Base-by-base conservation (phyloP, 2,797 vertebrate genomes). In the Ataeniobius toweri region DNA sequence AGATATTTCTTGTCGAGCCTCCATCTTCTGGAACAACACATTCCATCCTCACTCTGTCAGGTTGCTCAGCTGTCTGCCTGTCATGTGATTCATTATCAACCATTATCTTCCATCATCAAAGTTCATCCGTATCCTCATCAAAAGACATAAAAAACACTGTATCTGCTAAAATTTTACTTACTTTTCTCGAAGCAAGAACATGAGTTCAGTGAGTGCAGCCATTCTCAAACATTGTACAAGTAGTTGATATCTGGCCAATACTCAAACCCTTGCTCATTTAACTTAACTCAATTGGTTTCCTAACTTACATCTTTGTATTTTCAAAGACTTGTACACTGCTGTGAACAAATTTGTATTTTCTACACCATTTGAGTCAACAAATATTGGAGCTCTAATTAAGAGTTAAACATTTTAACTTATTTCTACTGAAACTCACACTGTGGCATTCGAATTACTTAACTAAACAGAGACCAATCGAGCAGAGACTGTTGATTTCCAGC, bases 401-500 rank as follows among this genome's bases (percentile, higher is more conserved):
- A 79, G 56, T 3, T 22, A 77, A 22, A 26, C 7, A 4, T 12
- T 56, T 28, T 58, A 71, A 5, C 61, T 56, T 7, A 69, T n/a
- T 31, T 83, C 48, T 48, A 53, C 55, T 78, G 16, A 56, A 70
- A 82, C 83, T 14, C 59, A 36, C 14, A 9, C 26, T 79, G 77
- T 74, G 61, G 6, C 9, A 39, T 48, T 61, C 72, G 83, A 68
- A 75, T 74, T n/a, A 8, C 39, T 69, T 51, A 67, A 53, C 59
- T 58, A 74, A 89, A 80, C 65, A 80, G 50, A 72, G 73, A 74
- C 63, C 78, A 70, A 78, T 71, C 26, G 28, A 73, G 63, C n/a
- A 77, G 6, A 22, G 24, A 72, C 79, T 77, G 51, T 70, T 31
- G 16, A 76, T 86, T 82, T 85, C 63, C 74, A 80, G 71, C 76